Evolutionary conservation across 1,140 invertebrate species (phyloP), one percentile per base, ranked within the genome.

Genomic region (Babylonia areolata): DNA sequence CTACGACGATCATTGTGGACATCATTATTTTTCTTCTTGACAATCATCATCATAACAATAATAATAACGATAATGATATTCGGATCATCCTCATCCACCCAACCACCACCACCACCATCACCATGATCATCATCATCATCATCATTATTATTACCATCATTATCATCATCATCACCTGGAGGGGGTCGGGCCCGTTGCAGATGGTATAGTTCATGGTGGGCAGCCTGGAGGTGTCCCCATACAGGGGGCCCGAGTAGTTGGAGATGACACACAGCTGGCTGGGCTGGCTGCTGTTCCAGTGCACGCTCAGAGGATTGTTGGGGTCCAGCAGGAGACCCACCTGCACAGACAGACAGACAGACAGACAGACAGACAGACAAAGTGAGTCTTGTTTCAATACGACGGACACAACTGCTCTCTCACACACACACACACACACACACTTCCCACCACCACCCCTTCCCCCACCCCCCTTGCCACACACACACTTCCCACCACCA

Each of bases 261-360:
- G 88, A 87, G 28, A 89, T 86, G 17, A 92, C 64, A 80, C 92
- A 93, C 23, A 92, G 78, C 17, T 87, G 37, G 5, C 86, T 85
- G 31, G 73, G 39, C 15, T 69, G 54, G 31, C 85, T 87, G 2
- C 42, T 85, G 82, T 93, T 93, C 91, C 91, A 93, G 23, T 85
- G 85, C 5, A 93, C 77, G 33, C 91, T 88, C 9, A 94, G 69
- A 0, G 94, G 93, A 42, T 90, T 88, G 81, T 91, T 85, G 12
- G 88, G 85, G 81, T 90, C 85, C 15, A 94, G 91, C 77, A 91
- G 81, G 23, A 94, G 90, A 2, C 91, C 92, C 11, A 91, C 82
- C 82, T 84, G 40, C 71, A 33, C 71, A 73, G 2, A 73, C 31
- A 73, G 2, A 73, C 31, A 73, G 2, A 73, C 71, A 31, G 2